Conservation (phyloP, 2,113 vertebrate genomes). For the Macroglossus sobrinus region DNA sequence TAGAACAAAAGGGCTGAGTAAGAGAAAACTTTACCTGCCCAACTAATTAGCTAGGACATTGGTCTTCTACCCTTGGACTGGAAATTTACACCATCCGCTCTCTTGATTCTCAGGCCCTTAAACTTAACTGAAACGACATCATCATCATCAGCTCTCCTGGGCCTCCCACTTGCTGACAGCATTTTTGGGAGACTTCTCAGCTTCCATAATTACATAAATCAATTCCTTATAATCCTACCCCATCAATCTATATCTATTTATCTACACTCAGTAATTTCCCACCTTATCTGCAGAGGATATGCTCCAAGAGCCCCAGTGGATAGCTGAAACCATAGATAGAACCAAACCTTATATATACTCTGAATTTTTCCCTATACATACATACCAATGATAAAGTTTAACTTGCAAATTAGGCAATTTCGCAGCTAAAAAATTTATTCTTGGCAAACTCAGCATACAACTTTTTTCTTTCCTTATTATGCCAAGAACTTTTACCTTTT, state of each 20-base stretch:
- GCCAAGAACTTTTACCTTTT: not conserved
- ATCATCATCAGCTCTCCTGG: not conserved
- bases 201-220: not conserved
- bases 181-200: not conserved
- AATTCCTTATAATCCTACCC: not conserved
- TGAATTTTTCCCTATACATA: not conserved
- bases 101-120: not conserved
- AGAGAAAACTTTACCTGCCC: not conserved
- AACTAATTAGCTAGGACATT: not conserved
- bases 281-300: not conserved
- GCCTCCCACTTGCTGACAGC: not conserved
- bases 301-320: not conserved
- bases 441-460: not conserved
- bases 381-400: not conserved
- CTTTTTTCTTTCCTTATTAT: not conserved
- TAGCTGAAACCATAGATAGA: not conserved
- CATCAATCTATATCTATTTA: not conserved
- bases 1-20: not conserved
- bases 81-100: not conserved
- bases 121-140: not conserved
- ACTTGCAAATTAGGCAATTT: not conserved
- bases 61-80: not conserved
- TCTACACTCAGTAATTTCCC: not conserved
- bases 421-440: not conserved
- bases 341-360: not conserved